phyloP scores from a whole-genome alignment of 2,797 vertebrate genomes.

The Clarias fuscus region DNA sequence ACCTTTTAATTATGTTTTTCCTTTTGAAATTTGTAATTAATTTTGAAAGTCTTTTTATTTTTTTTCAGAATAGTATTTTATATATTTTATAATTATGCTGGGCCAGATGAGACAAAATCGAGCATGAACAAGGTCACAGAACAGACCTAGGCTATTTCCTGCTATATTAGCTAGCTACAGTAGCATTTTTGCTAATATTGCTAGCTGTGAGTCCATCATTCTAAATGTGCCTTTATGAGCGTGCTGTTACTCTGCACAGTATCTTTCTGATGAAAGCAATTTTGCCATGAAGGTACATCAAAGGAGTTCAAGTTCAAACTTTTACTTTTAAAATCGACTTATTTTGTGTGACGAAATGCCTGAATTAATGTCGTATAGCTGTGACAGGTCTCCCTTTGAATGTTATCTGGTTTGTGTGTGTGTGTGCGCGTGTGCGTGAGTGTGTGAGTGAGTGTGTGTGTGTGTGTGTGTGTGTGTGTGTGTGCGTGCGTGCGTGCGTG shows the following conservation, averaged over 20 bases:
- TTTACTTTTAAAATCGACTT: neutral
- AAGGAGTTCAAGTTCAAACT: neutral
- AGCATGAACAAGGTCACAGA: neutral
- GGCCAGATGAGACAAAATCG: neutral
- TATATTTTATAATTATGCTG: neutral
- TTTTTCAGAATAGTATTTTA: neutral
- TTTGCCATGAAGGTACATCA: neutral
- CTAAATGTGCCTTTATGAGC: neutral
- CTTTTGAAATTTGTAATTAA: neutral
- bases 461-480: conserved; percentile 32
- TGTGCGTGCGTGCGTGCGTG: conserved; percentile 28
- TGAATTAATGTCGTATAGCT: conserved; percentile 19
- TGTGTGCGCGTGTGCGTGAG: conserved; percentile 11
- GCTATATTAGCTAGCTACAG: neutral
- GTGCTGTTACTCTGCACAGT: neutral
- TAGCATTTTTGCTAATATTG: neutral
- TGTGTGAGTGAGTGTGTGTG: conserved; percentile 14
- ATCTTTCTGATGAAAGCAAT: neutral
- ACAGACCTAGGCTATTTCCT: neutral
- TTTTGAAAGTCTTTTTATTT: neutral
- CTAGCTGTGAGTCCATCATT: neutral
- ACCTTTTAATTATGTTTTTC: neutral
- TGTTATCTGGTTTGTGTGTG: conserved; percentile 12
- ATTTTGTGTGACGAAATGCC: conserved; percentile 9
- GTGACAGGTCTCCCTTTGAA: conserved; percentile 34